Base-by-base conservation (phyloP, 2,113 vertebrate species). In the Anoplopoma fimbria region DNA sequence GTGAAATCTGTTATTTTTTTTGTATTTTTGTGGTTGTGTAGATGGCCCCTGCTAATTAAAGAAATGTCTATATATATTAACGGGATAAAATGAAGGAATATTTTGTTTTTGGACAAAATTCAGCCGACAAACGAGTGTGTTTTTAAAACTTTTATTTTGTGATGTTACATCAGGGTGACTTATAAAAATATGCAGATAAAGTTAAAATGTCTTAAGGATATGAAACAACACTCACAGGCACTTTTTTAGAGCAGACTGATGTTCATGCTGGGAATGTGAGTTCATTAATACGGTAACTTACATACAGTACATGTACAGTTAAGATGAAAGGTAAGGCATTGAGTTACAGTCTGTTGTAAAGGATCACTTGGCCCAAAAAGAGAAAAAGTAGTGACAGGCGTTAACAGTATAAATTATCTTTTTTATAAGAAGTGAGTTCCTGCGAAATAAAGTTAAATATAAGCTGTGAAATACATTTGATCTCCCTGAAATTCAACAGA, bases 211-310 rank as follows among this genome's bases (percentile, higher is more conserved):
- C 85, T 79, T 73, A 45, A 82, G 79, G 74, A 87, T 62, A 77
- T 42, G 23, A 74, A 88, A 83, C 88, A 83, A 77, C 86, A 81
- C 93, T 70, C 60, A 86, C 89, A 94, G 93, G 93, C 93, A 90
- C 93, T 92, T 95, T 80, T 58, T 57, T n/a, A 49, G 82, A 89
- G 77, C 75, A 78, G 40, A 87, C 51, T 68, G 82, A 80, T 88
- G 77, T 62, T 81, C 76, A 75, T 87, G 82, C 71, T 86, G 83
- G 55, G 34, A 84, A 82, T 81, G 64, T 31, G 9, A 38, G 34
- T 62, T 74, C 19, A 80, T 77, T 60, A 84, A 76, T 61, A 69
- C 61, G 62, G 53, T 86, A 27, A 82, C 75, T 15, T 17, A 10
- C 19, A 75, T 86, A 81, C 80, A 87, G 86, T 89, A 90, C 86